Conservation (phyloP, 2,113 vertebrate species). For the Morone saxatilis region DNA sequence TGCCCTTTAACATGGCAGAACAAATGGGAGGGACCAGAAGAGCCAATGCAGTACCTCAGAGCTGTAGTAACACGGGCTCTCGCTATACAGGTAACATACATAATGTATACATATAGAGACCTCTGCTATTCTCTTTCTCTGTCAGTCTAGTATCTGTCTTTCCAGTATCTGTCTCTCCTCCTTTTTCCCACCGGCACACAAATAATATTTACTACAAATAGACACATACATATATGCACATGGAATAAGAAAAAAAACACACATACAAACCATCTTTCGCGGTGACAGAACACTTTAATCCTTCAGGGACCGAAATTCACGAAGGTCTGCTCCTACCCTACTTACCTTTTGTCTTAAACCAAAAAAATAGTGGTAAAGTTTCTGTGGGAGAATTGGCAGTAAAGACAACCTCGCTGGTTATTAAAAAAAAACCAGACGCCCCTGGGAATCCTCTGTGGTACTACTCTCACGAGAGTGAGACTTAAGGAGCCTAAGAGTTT, state of each 20-base stretch:
- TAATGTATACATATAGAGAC: background rate
- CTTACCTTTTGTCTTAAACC: background rate
- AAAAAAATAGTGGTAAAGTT: background rate
- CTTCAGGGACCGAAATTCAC: background rate
- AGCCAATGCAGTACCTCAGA: conserved; percentile 95
- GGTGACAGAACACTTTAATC: background rate
- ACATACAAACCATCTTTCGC: background rate
- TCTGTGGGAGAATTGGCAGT: background rate
- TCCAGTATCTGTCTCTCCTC: background rate
- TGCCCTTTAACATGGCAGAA: conserved; percentile 95
- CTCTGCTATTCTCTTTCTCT: background rate
- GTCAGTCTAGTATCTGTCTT: background rate
- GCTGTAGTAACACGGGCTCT: conserved; percentile 90
- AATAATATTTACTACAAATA: background rate
- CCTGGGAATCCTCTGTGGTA: background rate
- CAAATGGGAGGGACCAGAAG: conserved; percentile 98
- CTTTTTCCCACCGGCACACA: background rate
- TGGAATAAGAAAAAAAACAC: background rate
- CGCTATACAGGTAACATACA: conserved; percentile 90
- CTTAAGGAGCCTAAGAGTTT: conserved; percentile 25
- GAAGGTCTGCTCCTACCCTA: background rate
- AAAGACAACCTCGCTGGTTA: conserved; percentile 1
- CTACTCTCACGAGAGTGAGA: background rate
- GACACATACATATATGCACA: background rate
- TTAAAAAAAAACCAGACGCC: conserved; percentile 11